phyloP scores from a whole-genome alignment of 2,113 vertebrate species.

The Psittacus erithacus region DNA sequence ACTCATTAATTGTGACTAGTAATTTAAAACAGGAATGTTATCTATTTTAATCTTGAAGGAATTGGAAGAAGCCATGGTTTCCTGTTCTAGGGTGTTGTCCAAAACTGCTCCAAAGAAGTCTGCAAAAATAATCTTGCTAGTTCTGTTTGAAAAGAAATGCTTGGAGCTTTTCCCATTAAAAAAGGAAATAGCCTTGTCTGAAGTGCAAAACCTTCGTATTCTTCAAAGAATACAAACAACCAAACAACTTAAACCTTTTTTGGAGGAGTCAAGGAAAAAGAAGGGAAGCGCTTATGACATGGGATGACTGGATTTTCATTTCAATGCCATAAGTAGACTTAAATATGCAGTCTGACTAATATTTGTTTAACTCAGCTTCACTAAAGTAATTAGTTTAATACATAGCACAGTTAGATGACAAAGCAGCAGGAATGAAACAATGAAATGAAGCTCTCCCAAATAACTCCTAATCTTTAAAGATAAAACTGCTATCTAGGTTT shows the following conservation, averaged over 20 bases:
- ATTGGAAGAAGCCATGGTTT: conserved; percentile 87
- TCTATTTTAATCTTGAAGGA: conserved; percentile 87
- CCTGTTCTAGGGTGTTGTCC: conserved; percentile 88
- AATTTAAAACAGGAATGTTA: conserved; percentile 78
- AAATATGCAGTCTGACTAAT: conserved; percentile 38
- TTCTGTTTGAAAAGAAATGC: conserved; percentile 77
- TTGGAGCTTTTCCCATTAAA: conserved; percentile 75
- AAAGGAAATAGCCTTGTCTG: conserved; percentile 76
- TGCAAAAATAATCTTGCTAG: conserved; percentile 88
- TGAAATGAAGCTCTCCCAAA: conserved; percentile 63
- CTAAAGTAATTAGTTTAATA: conserved; percentile 55
- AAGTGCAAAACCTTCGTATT: conserved; percentile 36
- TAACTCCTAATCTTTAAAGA: conserved; percentile 60
- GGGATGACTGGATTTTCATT: conserved; percentile 45
- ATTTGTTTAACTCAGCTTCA: conserved; percentile 49
- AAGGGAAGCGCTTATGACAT: not conserved
- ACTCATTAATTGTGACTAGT: conserved; percentile 74
- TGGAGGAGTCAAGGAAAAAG: not conserved
- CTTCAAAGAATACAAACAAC: conserved; percentile 61
- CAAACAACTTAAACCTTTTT: not conserved
- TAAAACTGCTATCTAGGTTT: conserved; percentile 59
- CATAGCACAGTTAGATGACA: conserved; percentile 37
- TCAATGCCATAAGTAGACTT: not conserved
- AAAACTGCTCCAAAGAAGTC: conserved; percentile 81
- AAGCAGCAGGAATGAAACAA: conserved; percentile 50